These are phyloP conservation scores for Thymelicus acteon DNA, from an alignment of 2,888 invertebrate genomes.

Conservation along the genomic window DNA sequence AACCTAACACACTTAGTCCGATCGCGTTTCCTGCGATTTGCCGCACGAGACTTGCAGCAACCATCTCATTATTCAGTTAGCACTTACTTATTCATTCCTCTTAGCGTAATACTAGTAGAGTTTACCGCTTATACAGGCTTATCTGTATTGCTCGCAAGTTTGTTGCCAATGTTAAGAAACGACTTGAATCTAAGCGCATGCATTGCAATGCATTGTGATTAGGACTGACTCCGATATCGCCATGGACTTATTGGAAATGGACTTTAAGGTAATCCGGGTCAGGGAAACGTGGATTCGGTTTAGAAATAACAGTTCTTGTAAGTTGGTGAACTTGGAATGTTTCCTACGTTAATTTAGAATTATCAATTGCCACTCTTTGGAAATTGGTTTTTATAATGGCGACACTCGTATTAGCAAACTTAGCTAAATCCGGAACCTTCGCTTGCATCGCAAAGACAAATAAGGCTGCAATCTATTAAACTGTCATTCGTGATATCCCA, in stretches of 20 bases:
- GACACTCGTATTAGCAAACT: not conserved
- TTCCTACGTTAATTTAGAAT: no score
- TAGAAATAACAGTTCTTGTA: not conserved
- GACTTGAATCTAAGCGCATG: not conserved
- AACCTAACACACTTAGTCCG: conserved; percentile 26
- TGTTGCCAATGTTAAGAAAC: conserved; percentile 32
- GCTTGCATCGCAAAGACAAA: conserved; percentile 19
- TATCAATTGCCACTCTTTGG: not conserved
- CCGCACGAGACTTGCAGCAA: conserved; percentile 25
- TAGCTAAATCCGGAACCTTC: conserved; percentile 8
- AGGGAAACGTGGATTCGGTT: not conserved
- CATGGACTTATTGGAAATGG: conserved; percentile 1
- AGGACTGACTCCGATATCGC: not conserved
- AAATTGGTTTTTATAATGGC: not conserved
- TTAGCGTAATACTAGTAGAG: conserved; percentile 26
- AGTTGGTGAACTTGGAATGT: no score
- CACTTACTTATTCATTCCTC: conserved; percentile 30
- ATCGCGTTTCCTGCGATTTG: conserved; percentile 25
- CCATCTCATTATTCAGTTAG: conserved; percentile 28
- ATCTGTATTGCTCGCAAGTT: conserved; percentile 30
- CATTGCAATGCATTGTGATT: conserved; percentile 24
- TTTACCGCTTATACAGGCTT: conserved; percentile 27
- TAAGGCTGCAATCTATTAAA: conserved; percentile 43
- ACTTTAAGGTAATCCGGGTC: not conserved
- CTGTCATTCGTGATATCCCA: conserved; percentile 41